These are phyloP conservation scores for Numida meleagris DNA, from an alignment of 2,113 vertebrate species.

Conservation along the genomic window DNA sequence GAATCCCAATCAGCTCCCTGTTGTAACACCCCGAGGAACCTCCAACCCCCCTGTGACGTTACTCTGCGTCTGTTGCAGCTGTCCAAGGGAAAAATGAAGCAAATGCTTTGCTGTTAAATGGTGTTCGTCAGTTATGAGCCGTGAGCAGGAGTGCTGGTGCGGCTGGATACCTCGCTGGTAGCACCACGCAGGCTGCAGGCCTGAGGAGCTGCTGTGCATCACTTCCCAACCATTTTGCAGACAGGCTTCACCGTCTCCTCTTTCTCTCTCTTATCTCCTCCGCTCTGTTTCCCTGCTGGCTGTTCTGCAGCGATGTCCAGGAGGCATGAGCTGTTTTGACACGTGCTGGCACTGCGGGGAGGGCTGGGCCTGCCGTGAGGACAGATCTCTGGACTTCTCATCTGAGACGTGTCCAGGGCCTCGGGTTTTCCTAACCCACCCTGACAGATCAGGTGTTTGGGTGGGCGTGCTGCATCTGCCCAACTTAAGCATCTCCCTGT, in stretches of 20 bases:
- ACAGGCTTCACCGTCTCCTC: background rate
- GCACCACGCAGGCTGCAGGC: background rate
- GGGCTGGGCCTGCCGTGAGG: background rate
- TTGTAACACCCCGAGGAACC: background rate
- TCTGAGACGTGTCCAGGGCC: background rate
- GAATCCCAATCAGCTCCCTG: background rate
- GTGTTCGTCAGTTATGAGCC: background rate
- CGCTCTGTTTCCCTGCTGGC: accelerated
- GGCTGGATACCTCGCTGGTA: background rate
- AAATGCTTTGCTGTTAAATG: background rate
- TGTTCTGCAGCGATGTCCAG: background rate
- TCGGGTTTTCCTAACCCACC: background rate
- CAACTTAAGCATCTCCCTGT: accelerated
- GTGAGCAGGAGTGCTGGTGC: accelerated
- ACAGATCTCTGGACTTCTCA: background rate
- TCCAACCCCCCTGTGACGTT: background rate
- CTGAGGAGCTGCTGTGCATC: background rate
- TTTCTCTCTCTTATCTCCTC: background rate
- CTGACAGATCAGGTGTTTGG: background rate
- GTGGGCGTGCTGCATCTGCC: background rate
- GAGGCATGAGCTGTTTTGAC: background rate
- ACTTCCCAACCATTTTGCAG: background rate
- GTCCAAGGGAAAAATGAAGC: background rate
- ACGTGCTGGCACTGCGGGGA: background rate
- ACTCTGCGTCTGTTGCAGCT: background rate